A percentile compares a stretch with the other conserved stretches of the same genome.
Evolutionary conservation across 2,113 vertebrate species (phyloP).

Genomic region (Centropus unirufus): DNA sequence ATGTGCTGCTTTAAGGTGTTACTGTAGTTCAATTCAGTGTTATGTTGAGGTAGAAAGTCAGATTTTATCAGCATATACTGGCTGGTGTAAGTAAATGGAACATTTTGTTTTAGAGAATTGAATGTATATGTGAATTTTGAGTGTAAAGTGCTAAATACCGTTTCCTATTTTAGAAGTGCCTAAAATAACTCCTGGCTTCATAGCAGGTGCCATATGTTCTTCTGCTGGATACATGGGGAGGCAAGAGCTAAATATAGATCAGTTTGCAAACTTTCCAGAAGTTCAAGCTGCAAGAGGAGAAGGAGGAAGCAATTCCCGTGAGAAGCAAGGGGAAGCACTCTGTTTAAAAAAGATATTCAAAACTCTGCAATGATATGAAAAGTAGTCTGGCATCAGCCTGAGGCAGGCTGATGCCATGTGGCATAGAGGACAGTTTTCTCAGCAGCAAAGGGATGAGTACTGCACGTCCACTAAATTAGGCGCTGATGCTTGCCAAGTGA

Average conservation of each 20-base stretch:
- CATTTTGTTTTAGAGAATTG: neutral
- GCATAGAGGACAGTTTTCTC: neutral
- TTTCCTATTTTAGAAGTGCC: slow-evolving; percentile 84
- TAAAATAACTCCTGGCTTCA: slow-evolving; percentile 86
- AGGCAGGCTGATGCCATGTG: accelerated
- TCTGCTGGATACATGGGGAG: slow-evolving; percentile 75
- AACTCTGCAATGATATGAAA: neutral
- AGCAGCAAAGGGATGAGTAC: neutral
- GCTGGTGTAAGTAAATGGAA: neutral
- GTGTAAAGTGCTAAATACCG: slow-evolving; percentile 76
- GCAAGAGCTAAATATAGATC: slow-evolving; percentile 81
- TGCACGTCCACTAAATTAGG: neutral
- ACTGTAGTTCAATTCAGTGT: neutral
- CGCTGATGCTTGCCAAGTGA: neutral
- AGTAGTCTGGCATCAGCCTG: no score
- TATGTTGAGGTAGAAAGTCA: neutral
- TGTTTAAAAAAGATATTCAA: neutral
- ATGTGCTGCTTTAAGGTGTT: neutral
- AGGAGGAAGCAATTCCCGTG: neutral
- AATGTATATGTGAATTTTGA: neutral
- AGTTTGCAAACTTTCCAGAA: slow-evolving; percentile 8
- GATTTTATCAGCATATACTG: neutral
- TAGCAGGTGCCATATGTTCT: slow-evolving; percentile 89
- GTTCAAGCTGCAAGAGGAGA: slow-evolving; percentile 13
- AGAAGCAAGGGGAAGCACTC: neutral